phyloP scores from a whole-genome alignment of 2,113 vertebrate species.

The Poicephalus meyeri region DNA sequence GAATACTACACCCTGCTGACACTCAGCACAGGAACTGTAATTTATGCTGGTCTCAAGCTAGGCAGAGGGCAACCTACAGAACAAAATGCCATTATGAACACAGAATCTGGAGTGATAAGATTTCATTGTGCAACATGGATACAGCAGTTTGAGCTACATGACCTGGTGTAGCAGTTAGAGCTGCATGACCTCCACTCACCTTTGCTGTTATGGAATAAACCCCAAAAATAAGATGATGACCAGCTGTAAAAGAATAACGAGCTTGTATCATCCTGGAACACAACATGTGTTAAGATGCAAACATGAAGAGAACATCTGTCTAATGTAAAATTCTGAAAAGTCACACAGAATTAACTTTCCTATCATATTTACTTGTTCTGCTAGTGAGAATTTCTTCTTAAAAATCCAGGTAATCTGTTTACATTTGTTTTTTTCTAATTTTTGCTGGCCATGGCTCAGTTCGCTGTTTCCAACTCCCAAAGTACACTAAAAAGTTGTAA shows the following conservation, averaged over 20 bases:
- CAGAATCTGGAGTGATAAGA: neutral
- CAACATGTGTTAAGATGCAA: neutral
- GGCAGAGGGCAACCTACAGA: neutral
- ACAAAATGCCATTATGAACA: neutral
- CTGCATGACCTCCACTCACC: neutral
- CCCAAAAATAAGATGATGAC: neutral
- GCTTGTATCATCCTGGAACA: fast-evolving
- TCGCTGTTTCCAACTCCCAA: neutral
- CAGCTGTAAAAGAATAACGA: neutral
- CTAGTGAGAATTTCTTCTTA: neutral
- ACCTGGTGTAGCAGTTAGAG: neutral
- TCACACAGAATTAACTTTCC: neutral
- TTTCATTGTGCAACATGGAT: neutral
- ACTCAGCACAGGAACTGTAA: neutral
- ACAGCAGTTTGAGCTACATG: neutral
- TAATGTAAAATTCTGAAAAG: neutral
- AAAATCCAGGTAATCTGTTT: neutral
- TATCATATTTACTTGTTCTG: neutral
- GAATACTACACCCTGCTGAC: neutral
- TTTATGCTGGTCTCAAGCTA: neutral
- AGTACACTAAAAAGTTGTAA: neutral
- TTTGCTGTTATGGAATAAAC: neutral
- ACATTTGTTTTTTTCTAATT: neutral
- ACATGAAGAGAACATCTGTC: neutral
- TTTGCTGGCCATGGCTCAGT: neutral